Evolutionary conservation across 2,888 invertebrate species (phyloP).

Genomic region (Plagodis dolabraria): DNA sequence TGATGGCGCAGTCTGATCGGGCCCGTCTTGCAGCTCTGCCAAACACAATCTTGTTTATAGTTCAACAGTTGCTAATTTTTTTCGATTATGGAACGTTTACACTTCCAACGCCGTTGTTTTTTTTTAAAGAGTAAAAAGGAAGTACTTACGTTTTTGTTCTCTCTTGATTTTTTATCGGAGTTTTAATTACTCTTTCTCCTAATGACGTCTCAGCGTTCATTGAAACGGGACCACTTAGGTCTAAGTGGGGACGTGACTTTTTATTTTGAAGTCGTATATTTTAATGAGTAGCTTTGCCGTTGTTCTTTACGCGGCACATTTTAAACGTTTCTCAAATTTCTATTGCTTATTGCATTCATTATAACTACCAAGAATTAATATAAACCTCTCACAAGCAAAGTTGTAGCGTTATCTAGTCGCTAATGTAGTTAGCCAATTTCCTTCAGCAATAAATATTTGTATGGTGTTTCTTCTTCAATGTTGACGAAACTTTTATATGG

Average conservation of each 20-base stretch:
- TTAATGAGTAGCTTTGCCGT: slow-evolving; percentile 43
- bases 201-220: slow-evolving; percentile 71
- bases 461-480: too few species aligned
- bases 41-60: slow-evolving; percentile 74
- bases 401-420: too few species aligned
- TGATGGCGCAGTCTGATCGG: slow-evolving; percentile 79
- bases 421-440: too few species aligned
- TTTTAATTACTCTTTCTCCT: slow-evolving; percentile 79
- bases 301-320: slow-evolving; percentile 41
- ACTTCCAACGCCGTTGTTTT: slow-evolving; percentile 30
- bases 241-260: slow-evolving; percentile 74
- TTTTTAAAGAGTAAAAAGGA: slow-evolving; percentile 17
- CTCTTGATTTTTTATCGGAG: slow-evolving; percentile 69
- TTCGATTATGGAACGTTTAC: slow-evolving; percentile 54
- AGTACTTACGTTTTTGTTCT: slow-evolving; percentile 47
- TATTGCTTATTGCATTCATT: not conserved
- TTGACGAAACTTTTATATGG: too few species aligned
- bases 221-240: slow-evolving; percentile 69
- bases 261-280: slow-evolving; percentile 52
- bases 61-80: slow-evolving; percentile 68
- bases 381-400: too few species aligned
- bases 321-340: slow-evolving; percentile 8
- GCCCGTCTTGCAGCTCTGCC: slow-evolving; percentile 73
- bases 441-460: too few species aligned
- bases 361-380: not conserved